Conservation (phyloP, 1,140 invertebrate genomes). For the Procambarus virginalis region DNA sequence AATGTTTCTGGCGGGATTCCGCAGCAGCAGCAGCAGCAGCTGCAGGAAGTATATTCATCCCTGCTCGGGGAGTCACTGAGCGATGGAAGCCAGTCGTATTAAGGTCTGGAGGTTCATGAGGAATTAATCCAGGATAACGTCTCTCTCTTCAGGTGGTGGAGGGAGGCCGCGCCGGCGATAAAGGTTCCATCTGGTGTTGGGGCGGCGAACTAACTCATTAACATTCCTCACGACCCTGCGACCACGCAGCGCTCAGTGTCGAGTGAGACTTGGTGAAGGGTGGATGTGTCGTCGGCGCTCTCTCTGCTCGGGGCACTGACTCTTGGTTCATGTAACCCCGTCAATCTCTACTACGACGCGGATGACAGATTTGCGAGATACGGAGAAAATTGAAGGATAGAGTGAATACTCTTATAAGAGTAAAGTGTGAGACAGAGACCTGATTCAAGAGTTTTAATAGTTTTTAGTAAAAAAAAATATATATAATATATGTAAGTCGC, state of each 20-base stretch:
- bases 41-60: too few relatives aligned
- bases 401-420: not conserved
- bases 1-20: too few relatives aligned
- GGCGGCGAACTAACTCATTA: constrained; percentile 58
- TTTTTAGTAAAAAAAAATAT: not conserved
- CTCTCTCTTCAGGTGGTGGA: not conserved
- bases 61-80: not conserved
- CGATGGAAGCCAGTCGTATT: not conserved
- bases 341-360: not conserved
- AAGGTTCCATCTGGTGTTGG: constrained; percentile 58
- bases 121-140: constrained; percentile 4
- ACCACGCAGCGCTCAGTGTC: constrained; percentile 42
- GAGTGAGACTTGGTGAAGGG: constrained; percentile 54
- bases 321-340: constrained; percentile 4
- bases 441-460: not conserved
- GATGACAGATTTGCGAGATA: constrained; percentile 3
- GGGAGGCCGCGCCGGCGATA: constrained; percentile 26
- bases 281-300: constrained; percentile 28
- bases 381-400: constrained; percentile 19
- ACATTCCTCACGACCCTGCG: constrained; percentile 54
- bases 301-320: constrained; percentile 15
- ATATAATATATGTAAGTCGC: too few relatives aligned
- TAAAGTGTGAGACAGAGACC: not conserved
- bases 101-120: constrained; percentile 1
- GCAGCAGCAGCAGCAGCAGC: too few relatives aligned